A percentile compares a stretch with the other conserved stretches of the same genome.
Conservation (phyloP, 1,140 invertebrate genomes). For the Harlomillsia oculata region DNA sequence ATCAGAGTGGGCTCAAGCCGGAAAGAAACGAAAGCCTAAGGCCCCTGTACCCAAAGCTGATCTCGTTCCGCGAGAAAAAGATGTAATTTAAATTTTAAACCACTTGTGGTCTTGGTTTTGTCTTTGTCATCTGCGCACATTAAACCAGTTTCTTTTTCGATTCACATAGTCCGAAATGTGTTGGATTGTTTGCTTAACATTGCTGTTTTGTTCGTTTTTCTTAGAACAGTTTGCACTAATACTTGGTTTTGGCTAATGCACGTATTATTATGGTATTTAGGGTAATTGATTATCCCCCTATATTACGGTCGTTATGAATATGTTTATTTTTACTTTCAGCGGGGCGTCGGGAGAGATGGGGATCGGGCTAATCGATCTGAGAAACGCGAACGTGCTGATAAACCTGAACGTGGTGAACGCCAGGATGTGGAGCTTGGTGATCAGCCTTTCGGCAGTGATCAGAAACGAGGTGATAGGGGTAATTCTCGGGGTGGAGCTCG, state of each 20-base stretch:
- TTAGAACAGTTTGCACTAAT: no score
- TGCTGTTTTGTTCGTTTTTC: no score
- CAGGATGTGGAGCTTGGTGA: slow-evolving; percentile 36
- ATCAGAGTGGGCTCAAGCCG: slow-evolving; percentile 32
- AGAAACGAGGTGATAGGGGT: slow-evolving; percentile 37
- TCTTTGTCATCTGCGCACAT: not conserved
- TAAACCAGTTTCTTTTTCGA: no score
- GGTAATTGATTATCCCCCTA: not conserved
- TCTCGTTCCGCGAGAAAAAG: slow-evolving; percentile 13
- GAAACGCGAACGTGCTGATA: slow-evolving; percentile 19
- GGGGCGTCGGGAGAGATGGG: slow-evolving; percentile 7
- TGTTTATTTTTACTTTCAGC: slow-evolving; percentile 1
- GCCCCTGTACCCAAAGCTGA: slow-evolving; percentile 23
- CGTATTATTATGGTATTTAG: not conserved
- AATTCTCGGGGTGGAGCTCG: slow-evolving; percentile 39
- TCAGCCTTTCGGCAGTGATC: slow-evolving; percentile 23
- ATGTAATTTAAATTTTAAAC: slow-evolving; percentile 17
- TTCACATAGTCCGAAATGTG: no score
- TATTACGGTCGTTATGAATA: not conserved
- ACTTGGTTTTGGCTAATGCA: no score
- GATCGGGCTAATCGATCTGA: slow-evolving; percentile 14
- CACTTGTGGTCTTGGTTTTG: not conserved
- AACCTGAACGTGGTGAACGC: slow-evolving; percentile 12
- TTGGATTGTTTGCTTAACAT: no score
- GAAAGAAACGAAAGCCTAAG: slow-evolving; percentile 33